phyloP scores from a whole-genome alignment of 2,797 vertebrate species.

The Halcyon badia region DNA sequence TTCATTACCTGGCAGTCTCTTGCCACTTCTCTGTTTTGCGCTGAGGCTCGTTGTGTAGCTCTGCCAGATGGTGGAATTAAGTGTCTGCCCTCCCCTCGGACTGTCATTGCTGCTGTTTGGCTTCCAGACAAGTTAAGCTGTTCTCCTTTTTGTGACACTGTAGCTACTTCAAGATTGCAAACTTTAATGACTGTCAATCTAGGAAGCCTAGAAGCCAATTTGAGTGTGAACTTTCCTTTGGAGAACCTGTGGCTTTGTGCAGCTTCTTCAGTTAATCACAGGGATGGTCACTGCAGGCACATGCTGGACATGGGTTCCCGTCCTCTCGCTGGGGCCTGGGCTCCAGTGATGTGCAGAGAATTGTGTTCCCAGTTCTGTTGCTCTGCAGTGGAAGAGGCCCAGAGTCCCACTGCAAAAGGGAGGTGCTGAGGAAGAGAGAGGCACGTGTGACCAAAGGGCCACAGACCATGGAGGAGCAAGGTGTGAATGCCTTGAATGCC shows the following conservation, averaged over 20 bases:
- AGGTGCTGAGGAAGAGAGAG: neutral
- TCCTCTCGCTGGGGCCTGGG: fast-evolving
- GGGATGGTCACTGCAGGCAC: fast-evolving
- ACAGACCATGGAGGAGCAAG: neutral
- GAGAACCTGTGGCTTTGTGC: neutral
- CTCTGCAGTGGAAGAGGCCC: neutral
- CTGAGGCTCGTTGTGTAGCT: neutral
- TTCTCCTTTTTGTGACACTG: neutral
- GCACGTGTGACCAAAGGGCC: neutral
- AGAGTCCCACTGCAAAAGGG: neutral
- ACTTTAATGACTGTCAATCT: neutral
- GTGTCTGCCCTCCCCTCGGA: neutral
- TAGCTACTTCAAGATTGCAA: neutral
- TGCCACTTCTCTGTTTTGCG: neutral
- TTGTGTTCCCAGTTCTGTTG: fast-evolving
- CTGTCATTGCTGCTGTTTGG: neutral
- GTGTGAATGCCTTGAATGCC: neutral
- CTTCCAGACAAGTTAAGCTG: neutral
- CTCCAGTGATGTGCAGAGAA: neutral
- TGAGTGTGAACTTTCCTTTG: neutral
- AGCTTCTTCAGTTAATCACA: neutral
- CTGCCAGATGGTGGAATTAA: neutral
- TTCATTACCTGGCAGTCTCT: neutral
- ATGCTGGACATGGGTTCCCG: fast-evolving
- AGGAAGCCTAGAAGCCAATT: neutral